A percentile compares a stretch with the other conserved stretches of the same genome.
Evolutionary conservation across 2,797 vertebrate species (phyloP).

Genomic region (Valencia hispanica): DNA sequence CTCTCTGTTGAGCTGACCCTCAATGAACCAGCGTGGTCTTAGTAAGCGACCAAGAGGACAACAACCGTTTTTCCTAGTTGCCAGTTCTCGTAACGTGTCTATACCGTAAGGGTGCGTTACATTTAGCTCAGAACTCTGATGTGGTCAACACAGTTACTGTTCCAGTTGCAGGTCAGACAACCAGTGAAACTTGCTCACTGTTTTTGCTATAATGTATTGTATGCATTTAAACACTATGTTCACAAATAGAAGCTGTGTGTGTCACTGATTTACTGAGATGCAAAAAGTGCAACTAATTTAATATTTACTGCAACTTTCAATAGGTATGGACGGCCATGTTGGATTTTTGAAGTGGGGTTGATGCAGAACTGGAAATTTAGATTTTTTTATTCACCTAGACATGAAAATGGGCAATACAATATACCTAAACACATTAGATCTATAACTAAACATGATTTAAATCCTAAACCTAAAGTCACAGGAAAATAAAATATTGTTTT

Average conservation of each 20-base stretch:
- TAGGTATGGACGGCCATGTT: background rate
- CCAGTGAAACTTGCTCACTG: background rate
- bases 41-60: conserved; percentile 42
- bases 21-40: conserved; percentile 45
- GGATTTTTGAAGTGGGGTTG: background rate
- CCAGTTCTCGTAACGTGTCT: conserved; percentile 7
- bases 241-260: background rate
- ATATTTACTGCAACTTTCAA: background rate
- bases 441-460: no score
- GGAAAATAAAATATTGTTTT: no score
- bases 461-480: no score
- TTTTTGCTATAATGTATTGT: background rate
- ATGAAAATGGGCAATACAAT: no score
- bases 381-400: no score
- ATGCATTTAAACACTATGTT: background rate
- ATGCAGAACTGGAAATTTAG: background rate
- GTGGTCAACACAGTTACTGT: background rate
- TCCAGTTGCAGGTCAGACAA: background rate
- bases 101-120: background rate
- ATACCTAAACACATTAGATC: no score
- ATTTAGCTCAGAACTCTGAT: no score
- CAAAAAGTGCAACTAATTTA: background rate
- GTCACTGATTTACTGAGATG: background rate
- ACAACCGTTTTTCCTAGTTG: conserved; percentile 48
- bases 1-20: conserved; percentile 38